Base-by-base conservation (phyloP, 2,797 vertebrate genomes). In the Danio aesculapii region DNA sequence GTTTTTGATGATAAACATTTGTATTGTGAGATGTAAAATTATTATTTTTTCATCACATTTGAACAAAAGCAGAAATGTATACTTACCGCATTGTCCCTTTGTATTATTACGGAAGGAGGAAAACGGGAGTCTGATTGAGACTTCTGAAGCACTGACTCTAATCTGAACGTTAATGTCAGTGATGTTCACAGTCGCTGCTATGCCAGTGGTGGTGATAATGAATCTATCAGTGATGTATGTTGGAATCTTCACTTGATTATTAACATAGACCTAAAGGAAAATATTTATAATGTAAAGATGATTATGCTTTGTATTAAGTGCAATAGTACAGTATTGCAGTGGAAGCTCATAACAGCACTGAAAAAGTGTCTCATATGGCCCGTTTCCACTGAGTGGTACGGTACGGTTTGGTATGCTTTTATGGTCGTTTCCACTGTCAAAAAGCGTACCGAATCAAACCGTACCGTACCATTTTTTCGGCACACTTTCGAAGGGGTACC, bases 31-130 rank as follows among this genome's bases (percentile, higher is more conserved):
- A 30, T 30, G 30, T 30, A 30, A 30, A 30, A 30, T 30, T 30
- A 30, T 30, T 30, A 1, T 30, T 30, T 30, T 30, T 30, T 30
- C 30, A 17, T 55, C 52, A n/a, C 52, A 55, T 8, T 55, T 55
- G 16, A 30, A 30, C 30, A 30, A 30, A n/a, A 30, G 30, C 30
- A 30, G 30, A 30, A 3, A 30, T 30, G 30, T 30, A 30, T 30
- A 30, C 93, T 92, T 85, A 99, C 98, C 98, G 75, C 98, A 99
- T 74, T 97, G 98, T 88, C 98, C 98, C 66, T 96, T 93, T 44
- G 97, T 98, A 88, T 99, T 99, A 86, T 91, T 85, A 72, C 94
- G 86, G 82, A 98, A 98, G 17, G 83, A 82, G 1, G 77, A 82
- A 88, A 89, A 92, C 0, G 96, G 94, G 85, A 99, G 75, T 17